These are phyloP conservation scores for Selene dorsalis DNA, from an alignment of 2,797 vertebrate species.

Conservation along the genomic window DNA sequence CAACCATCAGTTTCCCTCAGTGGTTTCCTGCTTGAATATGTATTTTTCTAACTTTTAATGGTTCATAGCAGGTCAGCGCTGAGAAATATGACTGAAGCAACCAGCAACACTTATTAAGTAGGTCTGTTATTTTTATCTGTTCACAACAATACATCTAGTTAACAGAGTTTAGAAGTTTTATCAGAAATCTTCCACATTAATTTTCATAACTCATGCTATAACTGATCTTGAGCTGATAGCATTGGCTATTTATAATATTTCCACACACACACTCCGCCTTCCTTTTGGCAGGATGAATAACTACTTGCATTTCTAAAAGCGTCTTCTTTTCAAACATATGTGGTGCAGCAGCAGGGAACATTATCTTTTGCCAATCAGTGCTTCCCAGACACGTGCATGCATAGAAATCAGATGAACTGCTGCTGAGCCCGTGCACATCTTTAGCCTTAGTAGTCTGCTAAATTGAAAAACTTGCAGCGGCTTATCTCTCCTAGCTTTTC, in stretches of 20 bases:
- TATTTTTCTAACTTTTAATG: constrained; percentile 7
- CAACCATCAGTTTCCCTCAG: background rate
- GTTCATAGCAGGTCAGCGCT: background rate
- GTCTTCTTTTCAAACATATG: constrained; percentile 27
- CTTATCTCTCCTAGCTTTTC: background rate
- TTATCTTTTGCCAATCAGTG: constrained; percentile 18
- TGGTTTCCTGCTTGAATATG: constrained; percentile 2
- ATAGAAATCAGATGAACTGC: constrained; percentile 12
- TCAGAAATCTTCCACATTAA: constrained; percentile 11
- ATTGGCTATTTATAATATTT: constrained; percentile 30
- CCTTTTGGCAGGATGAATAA: constrained; percentile 21
- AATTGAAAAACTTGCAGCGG: background rate
- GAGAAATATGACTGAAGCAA: constrained; percentile 9
- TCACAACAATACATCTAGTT: constrained; percentile 13
- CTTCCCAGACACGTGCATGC: constrained; percentile 7
- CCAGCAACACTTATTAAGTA: background rate
- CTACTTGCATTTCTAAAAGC: constrained; percentile 6
- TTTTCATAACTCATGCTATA: constrained; percentile 22
- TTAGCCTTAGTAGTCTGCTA: background rate
- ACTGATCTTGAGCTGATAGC: constrained; percentile 5
- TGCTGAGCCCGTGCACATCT: constrained; percentile 15
- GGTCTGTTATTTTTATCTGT: constrained; percentile 21
- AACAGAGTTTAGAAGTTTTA: constrained; percentile 21
- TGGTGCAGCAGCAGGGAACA: constrained; percentile 21
- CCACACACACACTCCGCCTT: background rate